Conservation (phyloP, 2,888 invertebrate genomes). For the Apantesis nais region DNA sequence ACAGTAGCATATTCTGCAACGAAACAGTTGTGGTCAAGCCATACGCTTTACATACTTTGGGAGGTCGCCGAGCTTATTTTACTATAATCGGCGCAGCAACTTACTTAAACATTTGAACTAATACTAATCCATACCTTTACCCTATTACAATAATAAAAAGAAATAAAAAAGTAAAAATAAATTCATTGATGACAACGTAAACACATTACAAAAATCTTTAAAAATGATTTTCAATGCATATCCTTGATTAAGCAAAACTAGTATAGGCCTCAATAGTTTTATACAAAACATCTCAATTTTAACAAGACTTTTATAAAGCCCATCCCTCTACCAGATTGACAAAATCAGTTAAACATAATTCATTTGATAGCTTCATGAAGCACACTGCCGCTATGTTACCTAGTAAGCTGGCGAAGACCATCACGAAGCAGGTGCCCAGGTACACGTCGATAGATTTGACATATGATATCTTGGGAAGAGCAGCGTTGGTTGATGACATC, state of each 20-base stretch:
- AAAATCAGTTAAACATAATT: no score
- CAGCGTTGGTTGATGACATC: constrained; percentile 98
- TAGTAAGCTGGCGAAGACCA: constrained; percentile 98
- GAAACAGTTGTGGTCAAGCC: constrained; percentile 25
- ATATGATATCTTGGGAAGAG: constrained; percentile 98
- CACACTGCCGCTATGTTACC: constrained; percentile 84
- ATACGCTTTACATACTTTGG: background rate
- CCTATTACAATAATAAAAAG: no score
- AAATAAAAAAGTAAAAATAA: background rate
- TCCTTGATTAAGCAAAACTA: background rate
- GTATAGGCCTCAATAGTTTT: background rate
- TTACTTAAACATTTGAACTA: background rate
- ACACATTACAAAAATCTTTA: no score
- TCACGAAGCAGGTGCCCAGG: constrained; percentile 98
- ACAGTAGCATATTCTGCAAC: constrained; percentile 98
- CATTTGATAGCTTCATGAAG: background rate
- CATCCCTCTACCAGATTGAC: background rate
- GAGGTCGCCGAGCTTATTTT: constrained; percentile 34
- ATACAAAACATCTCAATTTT: background rate
- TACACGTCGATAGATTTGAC: constrained; percentile 99
- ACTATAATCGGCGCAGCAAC: constrained; percentile 19
- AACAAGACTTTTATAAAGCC: background rate
- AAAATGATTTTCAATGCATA: background rate
- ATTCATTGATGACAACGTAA: background rate
- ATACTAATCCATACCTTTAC: background rate